Evolutionary conservation across 1,140 invertebrate genomes (phyloP), one percentile per base, ranked within the genome.

Genomic region (Drosophila ercepeae): DNA sequence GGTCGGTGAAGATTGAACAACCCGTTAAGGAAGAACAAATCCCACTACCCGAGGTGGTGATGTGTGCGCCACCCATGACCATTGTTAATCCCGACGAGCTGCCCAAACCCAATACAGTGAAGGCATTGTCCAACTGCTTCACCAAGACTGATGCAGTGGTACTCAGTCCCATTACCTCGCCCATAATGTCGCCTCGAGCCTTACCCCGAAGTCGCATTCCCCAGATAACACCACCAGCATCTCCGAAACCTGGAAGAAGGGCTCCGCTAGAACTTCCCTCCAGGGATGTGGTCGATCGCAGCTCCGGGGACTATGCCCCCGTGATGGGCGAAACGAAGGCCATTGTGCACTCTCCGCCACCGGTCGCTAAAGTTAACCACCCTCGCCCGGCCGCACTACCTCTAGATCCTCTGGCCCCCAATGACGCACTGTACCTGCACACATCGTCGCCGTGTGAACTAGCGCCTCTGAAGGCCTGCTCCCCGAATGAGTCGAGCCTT

Each of bases 101-200:
- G 53, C 89, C 89, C 23, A 90, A 90, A 34, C 81, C 89, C 0
- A 90, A 90, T 36, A 90, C 89, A 4, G 89, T 90, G 3, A 90
- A 90, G 50, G 58, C 78, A 3, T 46, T 90, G 44, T 89, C 89
- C 32, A 89, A 75, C n/a, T 90, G 89, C 68, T 90, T 90, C 50
- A 65, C 50, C 29, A 64, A 72, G 52, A 42, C 29, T 3, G 45
- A 68, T 11, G 21, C 18, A 53, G 25, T 32, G 18, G 16, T 41
- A 1, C 16, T 39, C 9, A 5, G 32, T 2, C 25, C 50, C 7
- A 2, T 55, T 1, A 34, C 53, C 16, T 64, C 65, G 4, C 29
- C 57, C 42, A 41, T 48, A 1, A 39, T 61, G 60, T 53, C 58
- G 21, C 89, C 84, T n/a, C 90, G 82, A 46, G 50, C 89, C 11